phyloP scores from a whole-genome alignment of 92 coral and sea anemone species.

The Montipora capitata region DNA sequence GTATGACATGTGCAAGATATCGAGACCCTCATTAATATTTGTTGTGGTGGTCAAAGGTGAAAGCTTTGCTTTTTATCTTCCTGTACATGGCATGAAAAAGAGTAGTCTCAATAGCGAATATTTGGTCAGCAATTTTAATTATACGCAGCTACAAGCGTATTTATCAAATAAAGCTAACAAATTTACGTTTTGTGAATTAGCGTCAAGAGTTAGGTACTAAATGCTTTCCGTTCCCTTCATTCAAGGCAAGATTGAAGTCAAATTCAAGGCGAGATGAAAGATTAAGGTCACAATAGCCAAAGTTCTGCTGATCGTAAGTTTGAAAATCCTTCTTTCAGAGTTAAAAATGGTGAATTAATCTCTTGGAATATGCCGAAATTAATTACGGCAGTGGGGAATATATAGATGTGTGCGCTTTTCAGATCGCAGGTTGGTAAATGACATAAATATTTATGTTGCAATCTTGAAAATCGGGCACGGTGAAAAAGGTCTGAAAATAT shows the following conservation, averaged over 20 bases:
- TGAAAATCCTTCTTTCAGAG: background rate
- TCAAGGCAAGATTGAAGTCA: background rate
- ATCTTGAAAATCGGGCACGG: background rate
- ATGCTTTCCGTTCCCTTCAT: background rate
- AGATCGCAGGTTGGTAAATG: background rate
- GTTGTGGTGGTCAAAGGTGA: background rate
- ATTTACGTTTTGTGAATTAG: background rate
- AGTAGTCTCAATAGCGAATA: background rate
- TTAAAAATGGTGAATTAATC: background rate
- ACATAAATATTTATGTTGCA: too few species aligned
- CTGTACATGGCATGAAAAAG: conserved; percentile 1
- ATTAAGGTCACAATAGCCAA: background rate
- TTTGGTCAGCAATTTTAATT: conserved; percentile 23
- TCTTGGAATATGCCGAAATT: background rate
- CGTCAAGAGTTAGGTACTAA: background rate
- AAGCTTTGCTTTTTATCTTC: background rate
- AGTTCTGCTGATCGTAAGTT: background rate
- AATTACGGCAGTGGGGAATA: background rate
- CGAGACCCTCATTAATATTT: too few species aligned
- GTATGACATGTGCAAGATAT: too few species aligned
- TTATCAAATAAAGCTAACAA: conserved; percentile 12
- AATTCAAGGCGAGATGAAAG: too few species aligned
- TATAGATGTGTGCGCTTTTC: too few species aligned
- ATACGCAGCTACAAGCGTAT: conserved; percentile 4
- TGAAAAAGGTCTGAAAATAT: background rate